Evolutionary conservation across 2,113 vertebrate genomes (phyloP), one percentile per base, ranked within the genome.

Genomic region (Melanerpes formicivorus): DNA sequence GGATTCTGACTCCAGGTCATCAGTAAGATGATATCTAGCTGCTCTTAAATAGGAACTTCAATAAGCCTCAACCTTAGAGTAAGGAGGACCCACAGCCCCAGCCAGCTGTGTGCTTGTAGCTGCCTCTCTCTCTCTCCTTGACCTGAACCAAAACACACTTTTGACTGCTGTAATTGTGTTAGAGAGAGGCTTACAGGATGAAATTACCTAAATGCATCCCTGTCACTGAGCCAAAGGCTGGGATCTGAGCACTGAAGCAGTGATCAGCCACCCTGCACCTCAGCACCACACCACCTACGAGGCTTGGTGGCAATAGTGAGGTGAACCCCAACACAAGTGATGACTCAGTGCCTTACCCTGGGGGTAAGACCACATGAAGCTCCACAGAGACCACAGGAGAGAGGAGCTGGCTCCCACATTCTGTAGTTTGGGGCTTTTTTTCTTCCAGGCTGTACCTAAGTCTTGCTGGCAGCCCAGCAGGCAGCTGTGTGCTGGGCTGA

Each of bases 281-380:
- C 2, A 0, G 58, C 69, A 6, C 0, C 0, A 14, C 5, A 34
- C 17, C 66, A 6, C 0, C 1, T 6, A 5, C 10, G 1, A 1
- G 37, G 37, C 65, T 58, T 9, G 2, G 3, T 3, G 14, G 12
- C 13, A 18, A 14, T 3, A 27, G 37, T 5, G 1, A 78, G 78
- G 60, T 22, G 62, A 83, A 63, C 23, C 7, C 0, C 4, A 58
- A 17, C 52, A 1, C 26, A 2, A 3, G 10, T 1, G 17, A 14
- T 32, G 67, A 73, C 67, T 82, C 63, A 4, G 56, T 13, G 50
- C 62, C 81, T 52, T 11, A 23, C 22, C 72, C 16, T 13, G 1
- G 21, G 48, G 44, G 8, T 4, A 3, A 3, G 25, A 29, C 26
- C 62, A 79, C 56, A 22, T 0, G 0, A 21, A 72, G 42, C 54